Evolutionary conservation across 2,888 invertebrate genomes (phyloP).

Genomic region (Buathra laborator): DNA sequence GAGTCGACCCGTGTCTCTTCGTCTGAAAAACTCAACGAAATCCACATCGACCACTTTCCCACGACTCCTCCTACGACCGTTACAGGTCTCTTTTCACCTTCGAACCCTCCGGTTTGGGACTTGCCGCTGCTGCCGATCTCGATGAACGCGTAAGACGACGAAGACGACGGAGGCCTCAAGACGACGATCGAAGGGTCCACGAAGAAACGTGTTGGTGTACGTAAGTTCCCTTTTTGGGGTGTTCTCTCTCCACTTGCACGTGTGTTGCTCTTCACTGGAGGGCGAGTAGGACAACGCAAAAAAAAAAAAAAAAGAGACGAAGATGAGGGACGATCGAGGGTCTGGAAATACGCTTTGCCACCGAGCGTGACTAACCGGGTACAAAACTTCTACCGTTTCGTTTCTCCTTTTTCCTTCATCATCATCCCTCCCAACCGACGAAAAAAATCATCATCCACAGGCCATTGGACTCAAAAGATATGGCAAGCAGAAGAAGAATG

Average conservation of each 20-base stretch:
- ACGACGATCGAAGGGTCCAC: slow-evolving; percentile 47
- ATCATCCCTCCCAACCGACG: slow-evolving; percentile 60
- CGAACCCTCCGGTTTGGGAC: slow-evolving; percentile 60
- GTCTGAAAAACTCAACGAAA: slow-evolving; percentile 72
- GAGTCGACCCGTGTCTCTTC: slow-evolving; percentile 71
- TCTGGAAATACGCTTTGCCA: slow-evolving; percentile 61
- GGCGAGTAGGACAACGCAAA: slow-evolving; percentile 21
- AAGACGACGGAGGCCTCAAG: slow-evolving; percentile 19
- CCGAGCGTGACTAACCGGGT: slow-evolving; percentile 68
- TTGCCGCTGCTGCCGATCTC: slow-evolving; percentile 40
- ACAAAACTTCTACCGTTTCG: slow-evolving; percentile 63
- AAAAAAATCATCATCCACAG: slow-evolving; percentile 61
- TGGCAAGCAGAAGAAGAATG: neutral
- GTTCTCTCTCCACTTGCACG: slow-evolving; percentile 51
- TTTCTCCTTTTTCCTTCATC: slow-evolving; percentile 67
- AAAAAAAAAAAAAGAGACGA: slow-evolving; percentile 31
- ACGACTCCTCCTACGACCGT: slow-evolving; percentile 83
- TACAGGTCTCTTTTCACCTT: slow-evolving; percentile 81
- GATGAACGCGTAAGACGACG: slow-evolving; percentile 46
- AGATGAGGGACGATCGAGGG: slow-evolving; percentile 60
- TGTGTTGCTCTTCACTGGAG: slow-evolving; percentile 46
- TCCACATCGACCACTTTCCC: slow-evolving; percentile 79
- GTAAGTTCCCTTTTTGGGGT: slow-evolving; percentile 46
- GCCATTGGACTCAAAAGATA: slow-evolving; percentile 50
- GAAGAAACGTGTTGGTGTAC: slow-evolving; percentile 55